A percentile compares a stretch with the other conserved stretches of the same genome.
Evolutionary conservation across 1,140 invertebrate species (phyloP).

Genomic region (Procambarus clarkii): DNA sequence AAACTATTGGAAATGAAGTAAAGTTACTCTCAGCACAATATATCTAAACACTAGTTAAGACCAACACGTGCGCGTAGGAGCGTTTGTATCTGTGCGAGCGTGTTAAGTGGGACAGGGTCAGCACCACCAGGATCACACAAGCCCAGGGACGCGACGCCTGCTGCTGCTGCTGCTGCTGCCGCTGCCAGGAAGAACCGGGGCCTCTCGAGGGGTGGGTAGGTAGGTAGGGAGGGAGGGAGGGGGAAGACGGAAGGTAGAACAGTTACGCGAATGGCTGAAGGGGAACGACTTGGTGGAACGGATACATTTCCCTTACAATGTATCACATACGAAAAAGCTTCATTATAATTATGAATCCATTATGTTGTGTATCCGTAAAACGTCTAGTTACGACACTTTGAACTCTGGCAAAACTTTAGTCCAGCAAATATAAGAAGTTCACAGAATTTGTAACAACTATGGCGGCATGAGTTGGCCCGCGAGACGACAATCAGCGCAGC

Average conservation of each 20-base stretch:
- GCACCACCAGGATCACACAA: conserved; percentile 52
- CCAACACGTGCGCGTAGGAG: conserved; percentile 29
- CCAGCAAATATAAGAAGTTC: too few species aligned
- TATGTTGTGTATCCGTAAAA: too few species aligned
- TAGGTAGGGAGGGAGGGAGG: too few species aligned
- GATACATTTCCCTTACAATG: too few species aligned
- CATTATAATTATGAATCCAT: too few species aligned
- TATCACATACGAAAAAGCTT: too few species aligned
- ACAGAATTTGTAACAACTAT: too few species aligned
- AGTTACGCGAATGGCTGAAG: background rate
- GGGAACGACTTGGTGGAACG: background rate
- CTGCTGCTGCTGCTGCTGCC: too few species aligned
- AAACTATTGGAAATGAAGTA: too few species aligned
- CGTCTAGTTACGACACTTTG: too few species aligned
- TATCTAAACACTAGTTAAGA: background rate
- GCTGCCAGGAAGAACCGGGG: conserved; percentile 6
- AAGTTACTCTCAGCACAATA: too few species aligned
- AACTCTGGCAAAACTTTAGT: too few species aligned
- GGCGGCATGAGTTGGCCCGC: background rate
- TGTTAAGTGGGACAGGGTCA: conserved; percentile 67
- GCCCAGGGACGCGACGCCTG: conserved; percentile 49
- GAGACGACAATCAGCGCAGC: conserved; percentile 2
- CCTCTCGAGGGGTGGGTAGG: background rate
- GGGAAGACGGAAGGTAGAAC: background rate
- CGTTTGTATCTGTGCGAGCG: conserved; percentile 27